phyloP scores from a whole-genome alignment of 2,797 vertebrate species.

The Falco rusticolus region DNA sequence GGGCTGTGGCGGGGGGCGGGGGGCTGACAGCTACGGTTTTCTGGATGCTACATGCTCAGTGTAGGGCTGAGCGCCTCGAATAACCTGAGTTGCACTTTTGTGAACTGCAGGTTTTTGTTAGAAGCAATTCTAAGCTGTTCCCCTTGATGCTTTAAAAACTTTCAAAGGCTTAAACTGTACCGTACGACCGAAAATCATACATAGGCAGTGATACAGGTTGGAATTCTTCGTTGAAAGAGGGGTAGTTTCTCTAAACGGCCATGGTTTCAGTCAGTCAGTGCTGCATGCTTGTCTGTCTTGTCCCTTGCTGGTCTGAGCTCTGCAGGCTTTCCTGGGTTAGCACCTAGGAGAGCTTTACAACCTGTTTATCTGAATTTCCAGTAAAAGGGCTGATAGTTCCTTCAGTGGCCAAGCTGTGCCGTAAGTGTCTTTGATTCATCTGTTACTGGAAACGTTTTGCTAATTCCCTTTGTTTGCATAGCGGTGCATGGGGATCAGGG shows the following conservation, averaged over 20 bases:
- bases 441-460: background rate
- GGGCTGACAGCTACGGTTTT: background rate
- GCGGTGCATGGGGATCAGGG: background rate
- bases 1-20: background rate
- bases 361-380: background rate
- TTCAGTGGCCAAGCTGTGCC: background rate
- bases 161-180: background rate
- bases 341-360: background rate
- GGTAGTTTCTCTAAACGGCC: background rate
- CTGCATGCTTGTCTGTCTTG: fast-evolving
- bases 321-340: background rate
- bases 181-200: fast-evolving
- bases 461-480: background rate
- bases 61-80: fast-evolving
- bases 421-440: background rate
- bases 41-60: fast-evolving
- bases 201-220: background rate
- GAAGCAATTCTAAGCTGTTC: background rate
- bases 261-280: fast-evolving
- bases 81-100: fast-evolving
- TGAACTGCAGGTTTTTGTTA: fast-evolving
- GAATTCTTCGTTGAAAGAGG: background rate
- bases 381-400: background rate
- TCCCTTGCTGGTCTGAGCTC: background rate
- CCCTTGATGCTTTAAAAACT: background rate